Evolutionary conservation across 1,140 invertebrate genomes (phyloP).

Genomic region (Drosophila cardini): DNA sequence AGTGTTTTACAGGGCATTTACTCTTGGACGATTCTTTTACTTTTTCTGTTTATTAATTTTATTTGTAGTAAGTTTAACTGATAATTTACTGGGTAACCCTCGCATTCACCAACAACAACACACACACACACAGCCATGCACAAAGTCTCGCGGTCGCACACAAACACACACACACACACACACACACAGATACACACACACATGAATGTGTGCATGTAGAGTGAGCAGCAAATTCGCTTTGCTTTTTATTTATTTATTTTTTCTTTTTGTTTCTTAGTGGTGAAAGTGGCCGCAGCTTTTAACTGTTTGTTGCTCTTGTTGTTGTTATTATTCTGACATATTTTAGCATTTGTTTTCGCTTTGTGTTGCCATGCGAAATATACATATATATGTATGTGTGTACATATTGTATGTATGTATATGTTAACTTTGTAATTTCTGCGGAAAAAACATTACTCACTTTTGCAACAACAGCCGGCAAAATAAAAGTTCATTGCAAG

Average conservation of each 20-base stretch:
- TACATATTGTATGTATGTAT: slow-evolving; percentile 4
- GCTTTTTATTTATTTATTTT: background rate
- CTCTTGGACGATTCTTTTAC: background rate
- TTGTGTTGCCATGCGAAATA: slow-evolving; percentile 39
- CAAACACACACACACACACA: background rate
- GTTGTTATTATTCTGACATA: slow-evolving; percentile 38
- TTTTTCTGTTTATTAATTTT: slow-evolving; percentile 27
- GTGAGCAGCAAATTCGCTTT: slow-evolving; percentile 24
- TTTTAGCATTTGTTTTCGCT: slow-evolving; percentile 44
- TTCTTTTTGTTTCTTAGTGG: slow-evolving; percentile 5
- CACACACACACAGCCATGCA: background rate
- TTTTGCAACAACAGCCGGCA: slow-evolving; percentile 13
- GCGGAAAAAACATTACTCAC: slow-evolving; percentile 26
- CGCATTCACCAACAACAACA: background rate
- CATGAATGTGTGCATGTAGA: background rate
- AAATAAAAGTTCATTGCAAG: slow-evolving; percentile 44
- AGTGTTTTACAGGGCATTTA: no score
- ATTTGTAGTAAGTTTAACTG: slow-evolving; percentile 24
- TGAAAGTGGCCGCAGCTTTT: slow-evolving; percentile 46
- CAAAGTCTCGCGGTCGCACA: background rate
- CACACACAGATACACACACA: background rate
- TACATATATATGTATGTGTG: background rate
- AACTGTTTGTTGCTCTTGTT: slow-evolving; percentile 24
- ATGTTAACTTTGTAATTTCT: slow-evolving; percentile 38
- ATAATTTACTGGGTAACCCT: slow-evolving; percentile 19